These are phyloP conservation scores for Patella ulyssiponensis DNA, from an alignment of 2,888 invertebrate species.

Conservation along the genomic window DNA sequence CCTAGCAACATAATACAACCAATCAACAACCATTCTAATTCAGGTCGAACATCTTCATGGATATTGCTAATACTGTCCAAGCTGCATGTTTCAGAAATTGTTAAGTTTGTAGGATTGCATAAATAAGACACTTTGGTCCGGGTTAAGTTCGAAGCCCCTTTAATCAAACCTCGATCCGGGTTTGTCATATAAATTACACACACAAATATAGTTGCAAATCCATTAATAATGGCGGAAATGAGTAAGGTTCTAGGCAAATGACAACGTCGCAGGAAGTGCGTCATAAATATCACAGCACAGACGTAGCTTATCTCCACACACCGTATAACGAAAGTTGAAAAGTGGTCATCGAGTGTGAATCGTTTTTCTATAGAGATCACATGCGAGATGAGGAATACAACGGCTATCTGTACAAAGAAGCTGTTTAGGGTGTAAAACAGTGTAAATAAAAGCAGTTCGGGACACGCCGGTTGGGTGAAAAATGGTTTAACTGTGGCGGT, in stretches of 20 bases:
- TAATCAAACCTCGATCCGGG: not conserved
- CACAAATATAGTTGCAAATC: constrained; percentile 1
- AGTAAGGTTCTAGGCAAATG: constrained; percentile 12
- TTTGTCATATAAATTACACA: not conserved
- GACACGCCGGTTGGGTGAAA: not conserved
- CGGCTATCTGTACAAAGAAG: not conserved
- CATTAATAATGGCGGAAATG: not conserved
- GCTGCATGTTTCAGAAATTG: not conserved
- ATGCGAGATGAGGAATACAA: not conserved
- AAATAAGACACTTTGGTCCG: not conserved
- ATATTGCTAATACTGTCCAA: not conserved
- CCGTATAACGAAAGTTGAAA: not conserved
- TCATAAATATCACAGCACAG: not conserved
- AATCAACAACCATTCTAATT: not conserved
- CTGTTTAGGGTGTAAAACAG: not conserved
- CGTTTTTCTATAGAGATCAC: not conserved
- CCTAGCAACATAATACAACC: not conserved
- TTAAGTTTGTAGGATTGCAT: not conserved
- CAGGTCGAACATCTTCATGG: not conserved
- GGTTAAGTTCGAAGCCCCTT: not conserved
- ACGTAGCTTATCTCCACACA: constrained; percentile 10
- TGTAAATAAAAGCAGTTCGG: not conserved
- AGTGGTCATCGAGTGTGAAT: not conserved
- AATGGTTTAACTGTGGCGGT: not conserved
- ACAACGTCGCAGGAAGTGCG: constrained; percentile 6